Evolutionary conservation across 2,888 invertebrate genomes (phyloP), one percentile per base, ranked within the genome.

Genomic region (Crocallis elinguaria): DNA sequence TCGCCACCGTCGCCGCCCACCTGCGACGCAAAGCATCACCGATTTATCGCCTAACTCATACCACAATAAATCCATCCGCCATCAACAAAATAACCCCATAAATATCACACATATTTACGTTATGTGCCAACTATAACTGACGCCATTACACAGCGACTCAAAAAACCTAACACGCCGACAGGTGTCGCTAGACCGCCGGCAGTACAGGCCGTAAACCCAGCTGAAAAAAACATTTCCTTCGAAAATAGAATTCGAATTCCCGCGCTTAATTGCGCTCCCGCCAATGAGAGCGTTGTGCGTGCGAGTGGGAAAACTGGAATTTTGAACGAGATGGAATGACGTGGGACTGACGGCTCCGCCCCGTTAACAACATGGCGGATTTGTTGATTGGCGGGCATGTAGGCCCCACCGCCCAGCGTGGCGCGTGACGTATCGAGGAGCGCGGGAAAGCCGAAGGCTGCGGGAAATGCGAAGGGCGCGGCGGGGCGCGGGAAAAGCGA

Each of bases 331-430:
- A 83, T 62, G 64, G 77, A 75, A 43, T 62, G 69, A 68, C 74
- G 71, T 63, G 71, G 72, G 75, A 69, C 71, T 66, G 60, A 58
- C 62, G 72, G 71, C 92, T 86, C 92, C 93, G 93, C 94, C 94
- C 89, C 79, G 75, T 85, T 88, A 89, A 92, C 93, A 94, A 94
- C 92, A 94, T 94, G 94, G 94, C 94, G 93, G 88, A 77, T 75
- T 69, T 81, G 84, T 84, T 89, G 93, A 94, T 94, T 94, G 93
- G 94, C 88, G 90, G 90, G 82, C 77, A 73, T 69, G 72, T 62
- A 73, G 65, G 72, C 73, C 79, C 71, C 66, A 75, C 87, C 86
- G 79, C 82, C 84, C 80, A 25, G 41, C 11, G 35, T n/a, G 66
- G 66, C 67, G 62, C 54, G 64, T 76, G 77, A 77, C 76, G 81